Evolutionary conservation across 2,888 invertebrate genomes (phyloP).

Genomic region (Drosophila austrosaltans): DNA sequence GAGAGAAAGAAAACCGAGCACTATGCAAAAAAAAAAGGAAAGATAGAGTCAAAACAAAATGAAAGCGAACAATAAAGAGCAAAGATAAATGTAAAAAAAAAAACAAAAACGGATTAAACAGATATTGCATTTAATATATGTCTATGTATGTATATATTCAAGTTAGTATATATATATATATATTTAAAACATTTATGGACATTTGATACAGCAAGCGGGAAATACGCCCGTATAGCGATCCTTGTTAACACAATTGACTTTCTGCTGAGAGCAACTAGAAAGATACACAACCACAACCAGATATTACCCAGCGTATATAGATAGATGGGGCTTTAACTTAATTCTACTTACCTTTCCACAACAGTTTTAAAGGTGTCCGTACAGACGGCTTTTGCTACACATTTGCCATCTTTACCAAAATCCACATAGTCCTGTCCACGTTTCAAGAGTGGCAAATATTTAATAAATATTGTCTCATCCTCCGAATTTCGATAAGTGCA

Average conservation of each 20-base stretch:
- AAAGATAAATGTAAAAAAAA: conserved; percentile 10
- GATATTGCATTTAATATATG: too few species aligned
- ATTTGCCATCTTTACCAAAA: conserved; percentile 76
- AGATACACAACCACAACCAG: neutral
- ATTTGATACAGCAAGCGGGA: conserved; percentile 80
- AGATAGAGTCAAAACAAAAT: conserved; percentile 2
- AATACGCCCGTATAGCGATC: conserved; percentile 79
- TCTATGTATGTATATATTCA: neutral
- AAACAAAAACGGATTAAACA: neutral
- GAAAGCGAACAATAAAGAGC: conserved; percentile 12
- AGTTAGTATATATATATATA: neutral
- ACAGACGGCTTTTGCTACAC: conserved; percentile 76
- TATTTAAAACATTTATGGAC: conserved; percentile 49
- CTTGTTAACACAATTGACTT: conserved; percentile 75
- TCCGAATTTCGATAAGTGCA: conserved; percentile 76
- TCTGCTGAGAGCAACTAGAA: conserved; percentile 66
- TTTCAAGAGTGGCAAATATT: conserved; percentile 71
- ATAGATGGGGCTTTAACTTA: neutral
- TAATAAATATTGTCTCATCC: conserved; percentile 78
- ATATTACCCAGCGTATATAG: too few species aligned
- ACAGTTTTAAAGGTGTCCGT: conserved; percentile 71
- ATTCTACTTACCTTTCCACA: conserved; percentile 76
- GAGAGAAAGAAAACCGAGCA: conserved; percentile 21
- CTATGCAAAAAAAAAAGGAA: conserved; percentile 21
- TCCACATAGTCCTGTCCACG: conserved; percentile 80